A percentile compares a stretch with the other conserved stretches of the same genome.
These are phyloP conservation scores for Sisyra terminalis DNA, from an alignment of 2,888 invertebrate genomes.

Conservation along the genomic window DNA sequence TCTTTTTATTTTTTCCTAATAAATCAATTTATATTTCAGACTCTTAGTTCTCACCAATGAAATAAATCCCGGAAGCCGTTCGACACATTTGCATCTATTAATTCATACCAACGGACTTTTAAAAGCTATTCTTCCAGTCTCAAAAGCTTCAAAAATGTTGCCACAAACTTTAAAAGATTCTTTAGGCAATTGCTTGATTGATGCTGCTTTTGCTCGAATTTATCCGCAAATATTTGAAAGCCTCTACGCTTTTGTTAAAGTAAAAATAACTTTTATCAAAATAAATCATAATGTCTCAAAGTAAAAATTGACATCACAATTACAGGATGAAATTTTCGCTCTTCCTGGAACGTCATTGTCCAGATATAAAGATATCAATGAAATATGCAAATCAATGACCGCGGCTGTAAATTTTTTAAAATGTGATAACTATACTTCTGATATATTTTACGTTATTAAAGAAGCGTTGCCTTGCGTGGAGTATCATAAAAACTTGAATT, in stretches of 20 bases:
- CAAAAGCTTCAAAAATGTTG: conserved; percentile 24
- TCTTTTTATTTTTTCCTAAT: no score
- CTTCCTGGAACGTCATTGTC: conserved; percentile 16
- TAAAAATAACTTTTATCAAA: no score
- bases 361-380: conserved; percentile 26
- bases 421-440: conserved; percentile 19
- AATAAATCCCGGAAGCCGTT: conserved; percentile 19
- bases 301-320: conserved; percentile 3
- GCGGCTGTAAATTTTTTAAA: conserved; percentile 28
- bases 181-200: conserved; percentile 26
- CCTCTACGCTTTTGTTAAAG: conserved; percentile 28
- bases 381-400: conserved; percentile 28
- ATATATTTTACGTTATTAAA: conserved; percentile 30
- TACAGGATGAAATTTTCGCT: no score
- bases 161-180: conserved; percentile 28
- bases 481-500: conserved; percentile 36
- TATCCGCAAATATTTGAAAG: conserved; percentile 27
- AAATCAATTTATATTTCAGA: conserved; percentile 18
- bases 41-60: conserved; percentile 20
- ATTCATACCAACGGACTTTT: conserved; percentile 25
- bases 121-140: conserved; percentile 25
- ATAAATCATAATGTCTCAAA: no score
- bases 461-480: conserved; percentile 37
- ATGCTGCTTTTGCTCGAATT: conserved; percentile 28
- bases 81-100: conserved; percentile 29